Conservation (phyloP, 2,113 vertebrate species). For the Casuarius casuarius region DNA sequence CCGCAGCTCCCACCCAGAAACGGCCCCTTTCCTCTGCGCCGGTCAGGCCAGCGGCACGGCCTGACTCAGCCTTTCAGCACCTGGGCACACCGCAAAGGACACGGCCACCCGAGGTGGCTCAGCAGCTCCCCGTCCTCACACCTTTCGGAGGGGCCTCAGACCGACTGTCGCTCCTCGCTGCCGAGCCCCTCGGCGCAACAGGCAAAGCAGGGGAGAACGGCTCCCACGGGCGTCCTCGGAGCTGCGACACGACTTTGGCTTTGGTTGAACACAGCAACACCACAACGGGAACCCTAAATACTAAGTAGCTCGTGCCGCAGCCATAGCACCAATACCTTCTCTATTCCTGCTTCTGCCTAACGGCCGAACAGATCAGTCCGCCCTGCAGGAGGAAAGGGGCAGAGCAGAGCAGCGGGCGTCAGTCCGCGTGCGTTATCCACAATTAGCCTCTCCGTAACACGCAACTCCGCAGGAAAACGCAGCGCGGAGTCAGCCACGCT, state of each 20-base stretch:
- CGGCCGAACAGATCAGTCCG: background rate
- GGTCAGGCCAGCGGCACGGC: background rate
- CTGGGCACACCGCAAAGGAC: accelerated
- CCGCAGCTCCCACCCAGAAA: background rate
- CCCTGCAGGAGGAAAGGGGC: background rate
- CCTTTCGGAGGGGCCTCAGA: background rate
- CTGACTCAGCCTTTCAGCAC: background rate
- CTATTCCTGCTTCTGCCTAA: background rate
- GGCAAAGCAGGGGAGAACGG: no score
- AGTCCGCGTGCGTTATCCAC: background rate
- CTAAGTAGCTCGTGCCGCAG: background rate
- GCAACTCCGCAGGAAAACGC: background rate
- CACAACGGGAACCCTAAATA: background rate
- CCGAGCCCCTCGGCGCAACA: no score
- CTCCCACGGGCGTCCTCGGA: no score
- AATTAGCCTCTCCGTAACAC: background rate
- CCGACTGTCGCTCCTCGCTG: accelerated
- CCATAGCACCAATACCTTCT: background rate
- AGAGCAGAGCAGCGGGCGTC: background rate
- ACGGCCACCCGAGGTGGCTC: background rate
- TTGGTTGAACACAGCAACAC: background rate
- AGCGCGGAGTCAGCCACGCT: background rate
- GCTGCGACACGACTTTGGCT: background rate
- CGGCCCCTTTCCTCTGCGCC: background rate
- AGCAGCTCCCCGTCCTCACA: accelerated